Evolutionary conservation across 2,113 vertebrate species (phyloP), one percentile per base, ranked within the genome.

Genomic region (Vombatus ursinus): DNA sequence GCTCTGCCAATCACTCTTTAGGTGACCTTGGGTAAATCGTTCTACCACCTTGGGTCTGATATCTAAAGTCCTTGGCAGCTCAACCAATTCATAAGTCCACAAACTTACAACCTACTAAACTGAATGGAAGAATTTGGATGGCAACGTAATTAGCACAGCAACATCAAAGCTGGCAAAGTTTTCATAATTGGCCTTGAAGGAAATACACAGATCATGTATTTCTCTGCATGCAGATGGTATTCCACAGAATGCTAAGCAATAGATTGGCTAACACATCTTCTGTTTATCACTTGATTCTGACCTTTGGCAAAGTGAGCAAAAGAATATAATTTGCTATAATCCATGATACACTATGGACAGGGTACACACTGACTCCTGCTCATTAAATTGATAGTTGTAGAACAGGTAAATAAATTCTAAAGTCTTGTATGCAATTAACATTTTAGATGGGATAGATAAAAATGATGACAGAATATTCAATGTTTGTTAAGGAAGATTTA

Each of bases 381-480:
- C 23, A n/a, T 90, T 94, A 95, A 96, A 91, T 95, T 44, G 91
- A 61, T 51, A 90, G 23, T 28, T 91, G 54, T 77, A 93, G 95
- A 97, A 93, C 54, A 96, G 84, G 91, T 93, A 96, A 94, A 92
- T 94, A 97, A 91, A 90, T 84, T 90, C 92, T 93, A 49, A 93
- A 96, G 54, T 93, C 91, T 68, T 91, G 51, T 52, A 52, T 93
- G 16, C 91, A 95, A 51, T 94, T 94, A 95, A 93, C 37, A 84
- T 95, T 92, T 94, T 61, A 92, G 49, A 93, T 31, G 1, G 24
- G 16, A 8, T 89, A 92, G 31, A 91, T 90, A 94, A 96, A 96
- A 94, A 92, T 11, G 52, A 91, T 53, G 90, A 50, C 53, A 90
- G 93, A 90, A 95, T 54, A 94, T 90, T 92, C 92, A 44, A 90